These are phyloP conservation scores for Nephrotoma guestfalica DNA, from an alignment of 2,888 invertebrate species.

Conservation along the genomic window DNA sequence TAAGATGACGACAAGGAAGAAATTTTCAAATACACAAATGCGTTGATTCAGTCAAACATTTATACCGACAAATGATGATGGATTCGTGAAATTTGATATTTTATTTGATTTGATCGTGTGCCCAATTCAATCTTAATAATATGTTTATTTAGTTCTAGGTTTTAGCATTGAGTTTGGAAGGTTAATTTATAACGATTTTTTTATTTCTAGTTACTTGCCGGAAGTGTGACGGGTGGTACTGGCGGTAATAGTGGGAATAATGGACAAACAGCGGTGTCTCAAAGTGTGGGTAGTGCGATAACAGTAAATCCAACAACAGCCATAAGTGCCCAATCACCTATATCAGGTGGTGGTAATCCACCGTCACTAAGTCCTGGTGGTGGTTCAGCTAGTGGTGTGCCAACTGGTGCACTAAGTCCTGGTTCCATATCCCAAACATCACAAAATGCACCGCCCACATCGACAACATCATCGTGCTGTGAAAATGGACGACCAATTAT, in stretches of 20 bases:
- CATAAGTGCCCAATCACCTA: slow-evolving; percentile 61
- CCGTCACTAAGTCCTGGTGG: slow-evolving; percentile 57
- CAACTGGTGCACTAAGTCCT: slow-evolving; percentile 26
- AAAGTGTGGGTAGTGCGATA: not conserved
- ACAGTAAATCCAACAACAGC: slow-evolving; percentile 42
- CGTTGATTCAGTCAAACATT: not conserved
- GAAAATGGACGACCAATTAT: slow-evolving; percentile 84
- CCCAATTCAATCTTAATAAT: not conserved
- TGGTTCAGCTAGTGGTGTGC: slow-evolving; percentile 27
- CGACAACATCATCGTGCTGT: slow-evolving; percentile 52
- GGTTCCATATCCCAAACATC: slow-evolving; percentile 32
- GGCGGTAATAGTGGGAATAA: not conserved
- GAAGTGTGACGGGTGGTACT: not conserved
- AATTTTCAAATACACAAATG: not conserved
- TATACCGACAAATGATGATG: not conserved
- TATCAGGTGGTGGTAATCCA: slow-evolving; percentile 61
- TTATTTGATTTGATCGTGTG: slow-evolving; percentile 2
- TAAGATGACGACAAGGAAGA: not conserved
- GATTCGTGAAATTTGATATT: slow-evolving; percentile 1
- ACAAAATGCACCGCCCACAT: slow-evolving; percentile 20
- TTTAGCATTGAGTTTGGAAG: not conserved
- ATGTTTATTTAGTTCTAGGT: not conserved
- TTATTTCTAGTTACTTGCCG: not conserved
- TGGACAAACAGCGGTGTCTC: not conserved
- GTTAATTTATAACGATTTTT: not conserved